These are phyloP conservation scores for Cheirogaleus medius DNA, from an alignment of 2,113 vertebrate species.

Conservation along the genomic window DNA sequence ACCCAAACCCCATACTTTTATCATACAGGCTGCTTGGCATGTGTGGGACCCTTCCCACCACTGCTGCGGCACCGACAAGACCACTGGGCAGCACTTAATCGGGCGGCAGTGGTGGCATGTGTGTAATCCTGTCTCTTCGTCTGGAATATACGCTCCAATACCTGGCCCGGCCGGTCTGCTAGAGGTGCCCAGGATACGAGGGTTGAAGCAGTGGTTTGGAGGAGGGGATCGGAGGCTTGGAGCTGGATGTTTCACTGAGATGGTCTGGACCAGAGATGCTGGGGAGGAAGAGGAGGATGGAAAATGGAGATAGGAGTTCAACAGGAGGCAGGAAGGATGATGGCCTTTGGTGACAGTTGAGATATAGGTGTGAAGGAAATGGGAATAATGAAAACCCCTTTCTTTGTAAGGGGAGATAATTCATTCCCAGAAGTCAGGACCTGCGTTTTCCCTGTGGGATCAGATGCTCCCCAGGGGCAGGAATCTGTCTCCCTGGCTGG, in stretches of 20 bases:
- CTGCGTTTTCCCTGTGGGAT: not conserved
- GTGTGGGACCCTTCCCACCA: rapidly evolving
- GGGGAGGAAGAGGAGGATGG: not conserved
- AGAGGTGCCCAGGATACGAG: not conserved
- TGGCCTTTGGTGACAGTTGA: not conserved
- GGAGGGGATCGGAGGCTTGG: not conserved
- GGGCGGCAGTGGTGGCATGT: not conserved
- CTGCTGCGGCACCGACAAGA: not conserved
- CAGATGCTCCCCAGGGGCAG: not conserved
- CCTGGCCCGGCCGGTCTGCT: not conserved
- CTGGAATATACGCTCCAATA: not conserved
- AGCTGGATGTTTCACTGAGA: not conserved
- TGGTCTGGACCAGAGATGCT: not conserved
- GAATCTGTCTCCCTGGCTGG: not conserved
- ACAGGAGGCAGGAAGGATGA: not conserved
- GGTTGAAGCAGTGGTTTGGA: not conserved
- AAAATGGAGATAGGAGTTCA: not conserved
- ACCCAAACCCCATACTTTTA: not conserved
- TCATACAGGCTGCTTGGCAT: not conserved
- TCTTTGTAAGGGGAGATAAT: not conserved
- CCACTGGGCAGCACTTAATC: no score
- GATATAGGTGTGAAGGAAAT: not conserved
- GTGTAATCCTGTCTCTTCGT: not conserved
- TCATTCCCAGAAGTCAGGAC: not conserved
- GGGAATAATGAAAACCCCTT: not conserved